Evolutionary conservation across 2,888 invertebrate species (phyloP), one percentile per base, ranked within the genome.

Genomic region (Chaetoderma sp.): DNA sequence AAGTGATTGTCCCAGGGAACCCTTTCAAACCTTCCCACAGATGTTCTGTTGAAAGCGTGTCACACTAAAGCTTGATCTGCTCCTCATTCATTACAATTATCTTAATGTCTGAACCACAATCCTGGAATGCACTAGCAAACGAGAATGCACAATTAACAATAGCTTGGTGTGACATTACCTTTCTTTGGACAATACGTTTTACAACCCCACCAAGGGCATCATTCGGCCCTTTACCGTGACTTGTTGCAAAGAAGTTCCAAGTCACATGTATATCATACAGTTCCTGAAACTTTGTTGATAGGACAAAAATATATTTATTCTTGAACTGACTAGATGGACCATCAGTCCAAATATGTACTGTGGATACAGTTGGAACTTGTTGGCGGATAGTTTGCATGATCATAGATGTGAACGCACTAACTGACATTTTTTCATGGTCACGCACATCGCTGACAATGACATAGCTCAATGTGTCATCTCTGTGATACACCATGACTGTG

Each of bases 161-260:
- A 16, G 25, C 13, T 27, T 18, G 54, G 3, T 47, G 36, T 1
- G 50, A n/a, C 60, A 65, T 60, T 10, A 65, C 52, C 36, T 50
- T 27, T 27, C 47, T 63, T n/a, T 60, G 50, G 2, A 60, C 65
- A 5, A 54, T 62, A 1, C 57, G 33, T 54, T 65, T 65, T 4
- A 60, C 44, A 3, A n/a, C 42, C 6, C 60, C 60, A 3, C 60
- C 59, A 10, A 64, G 42, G n/a, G 52, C 64, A 60, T 64, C 64
- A 18, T 42, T 52, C 3, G 60, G 60, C 2, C 60, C 64, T 28
- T 64, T 64, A 18, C 64, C 60, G 36, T 64, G 64, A 1, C 45
- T 44, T 13, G 64, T 64, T 4, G 60, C 64, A 30, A 64, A 64
- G 44, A 27, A 58, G n/a, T n/a, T n/a, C n/a, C n/a, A n/a, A n/a